These are phyloP conservation scores for Marmota flaviventris DNA, from an alignment of 2,113 vertebrate species.

Conservation along the genomic window DNA sequence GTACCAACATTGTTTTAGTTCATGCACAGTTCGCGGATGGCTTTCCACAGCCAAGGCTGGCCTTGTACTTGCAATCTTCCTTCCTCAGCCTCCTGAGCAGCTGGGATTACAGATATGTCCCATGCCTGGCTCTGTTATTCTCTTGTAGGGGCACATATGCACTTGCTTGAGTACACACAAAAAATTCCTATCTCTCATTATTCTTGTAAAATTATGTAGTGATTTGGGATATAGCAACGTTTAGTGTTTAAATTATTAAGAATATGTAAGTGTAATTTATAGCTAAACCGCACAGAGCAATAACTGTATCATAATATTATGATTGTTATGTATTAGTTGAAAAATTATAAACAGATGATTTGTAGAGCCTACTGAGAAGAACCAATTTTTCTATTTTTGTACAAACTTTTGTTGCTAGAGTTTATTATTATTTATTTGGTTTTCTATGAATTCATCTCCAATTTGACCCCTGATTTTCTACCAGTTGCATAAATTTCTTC, in stretches of 20 bases:
- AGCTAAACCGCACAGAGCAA: not conserved
- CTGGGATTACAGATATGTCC: no score
- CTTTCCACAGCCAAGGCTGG: no score
- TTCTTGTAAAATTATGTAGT: slow-evolving; percentile 15
- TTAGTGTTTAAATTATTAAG: slow-evolving; percentile 20
- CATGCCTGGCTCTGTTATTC: no score
- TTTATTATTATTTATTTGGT: slow-evolving; percentile 39
- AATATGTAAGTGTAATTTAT: not conserved
- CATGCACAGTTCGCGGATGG: no score
- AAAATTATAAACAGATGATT: not conserved
- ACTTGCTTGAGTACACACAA: no score
- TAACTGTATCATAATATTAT: not conserved
- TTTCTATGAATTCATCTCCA: not conserved
- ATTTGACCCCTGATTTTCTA: not conserved
- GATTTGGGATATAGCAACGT: not conserved
- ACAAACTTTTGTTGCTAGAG: not conserved
- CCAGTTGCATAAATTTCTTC: slow-evolving; percentile 8
- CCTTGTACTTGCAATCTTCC: no score
- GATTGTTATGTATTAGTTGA: not conserved
- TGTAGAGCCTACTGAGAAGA: not conserved
- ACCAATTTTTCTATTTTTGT: slow-evolving; percentile 10
- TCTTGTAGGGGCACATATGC: not conserved
- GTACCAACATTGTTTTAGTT: no score
- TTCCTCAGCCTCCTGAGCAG: no score
- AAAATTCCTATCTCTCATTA: not conserved